Conservation (phyloP, 2,113 vertebrate species). For the Zosterops pallidus region DNA sequence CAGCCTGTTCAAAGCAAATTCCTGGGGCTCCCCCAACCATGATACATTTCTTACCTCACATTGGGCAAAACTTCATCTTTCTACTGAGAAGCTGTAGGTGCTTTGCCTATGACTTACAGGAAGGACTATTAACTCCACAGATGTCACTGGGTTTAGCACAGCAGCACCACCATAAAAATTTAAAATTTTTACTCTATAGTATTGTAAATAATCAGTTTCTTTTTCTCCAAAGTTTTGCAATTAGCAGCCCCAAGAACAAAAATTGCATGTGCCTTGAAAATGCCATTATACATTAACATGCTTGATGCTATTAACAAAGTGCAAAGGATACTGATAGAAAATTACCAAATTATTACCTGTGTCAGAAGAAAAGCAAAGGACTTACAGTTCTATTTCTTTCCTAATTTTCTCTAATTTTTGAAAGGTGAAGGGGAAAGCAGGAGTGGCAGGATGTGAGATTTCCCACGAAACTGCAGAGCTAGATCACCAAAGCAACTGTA, state of each 20-base stretch:
- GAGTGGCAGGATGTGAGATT: not conserved
- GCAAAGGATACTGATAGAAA: not conserved
- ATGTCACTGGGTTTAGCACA: not conserved
- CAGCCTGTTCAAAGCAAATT: not conserved
- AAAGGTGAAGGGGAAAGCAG: not conserved
- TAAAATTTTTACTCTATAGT: not conserved
- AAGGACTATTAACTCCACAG: not conserved
- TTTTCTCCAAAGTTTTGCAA: not conserved
- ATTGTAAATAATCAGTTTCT: not conserved
- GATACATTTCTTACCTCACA: accelerated
- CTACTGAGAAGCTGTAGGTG: not conserved
- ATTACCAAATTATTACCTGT: not conserved
- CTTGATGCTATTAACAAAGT: not conserved
- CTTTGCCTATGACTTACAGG: not conserved
- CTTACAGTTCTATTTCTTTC: not conserved
- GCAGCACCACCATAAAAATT: not conserved
- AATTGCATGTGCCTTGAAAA: not conserved
- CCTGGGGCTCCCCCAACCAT: not conserved
- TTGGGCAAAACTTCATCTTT: not conserved
- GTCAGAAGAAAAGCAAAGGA: not conserved
- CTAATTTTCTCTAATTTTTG: not conserved
- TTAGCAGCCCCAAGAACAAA: not conserved
- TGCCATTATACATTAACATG: not conserved
- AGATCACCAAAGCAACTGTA: not conserved
- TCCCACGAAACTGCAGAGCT: not conserved